These are phyloP conservation scores for Potorous gilbertii DNA, from an alignment of 2,797 vertebrate genomes.

Conservation along the genomic window DNA sequence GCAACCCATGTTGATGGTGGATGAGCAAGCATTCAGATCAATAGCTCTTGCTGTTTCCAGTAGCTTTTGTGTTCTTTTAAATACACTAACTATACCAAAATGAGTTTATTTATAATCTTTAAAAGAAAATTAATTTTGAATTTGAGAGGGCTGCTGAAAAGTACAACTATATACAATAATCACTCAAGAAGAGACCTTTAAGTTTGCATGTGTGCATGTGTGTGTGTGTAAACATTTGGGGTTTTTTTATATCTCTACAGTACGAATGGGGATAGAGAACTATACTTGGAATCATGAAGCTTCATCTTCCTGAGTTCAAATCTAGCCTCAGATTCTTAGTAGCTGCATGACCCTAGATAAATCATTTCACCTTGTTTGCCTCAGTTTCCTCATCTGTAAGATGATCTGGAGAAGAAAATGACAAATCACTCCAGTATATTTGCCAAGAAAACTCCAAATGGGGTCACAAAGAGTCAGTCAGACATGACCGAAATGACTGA, in stretches of 20 bases:
- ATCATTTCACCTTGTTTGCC: not conserved
- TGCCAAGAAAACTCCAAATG: not conserved
- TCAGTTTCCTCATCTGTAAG: not conserved
- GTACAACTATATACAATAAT: not conserved
- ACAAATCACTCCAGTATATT: not conserved
- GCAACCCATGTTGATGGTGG: not conserved
- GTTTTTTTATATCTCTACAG: not conserved
- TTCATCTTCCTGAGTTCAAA: no score
- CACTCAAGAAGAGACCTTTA: not conserved
- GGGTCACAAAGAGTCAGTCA: not conserved
- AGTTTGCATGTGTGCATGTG: not conserved
- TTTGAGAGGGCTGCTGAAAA: conserved; percentile 4
- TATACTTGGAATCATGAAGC: no score
- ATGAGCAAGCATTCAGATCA: conserved; percentile 32
- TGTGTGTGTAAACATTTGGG: not conserved
- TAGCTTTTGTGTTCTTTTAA: not conserved
- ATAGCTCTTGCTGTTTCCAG: not conserved
- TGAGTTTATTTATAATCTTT: conserved; percentile 30
- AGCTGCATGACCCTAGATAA: not conserved
- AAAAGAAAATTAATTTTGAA: conserved; percentile 23
- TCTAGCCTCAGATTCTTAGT: not conserved
- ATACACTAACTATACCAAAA: not conserved
- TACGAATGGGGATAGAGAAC: not conserved
- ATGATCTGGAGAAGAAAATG: not conserved
- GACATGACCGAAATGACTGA: not conserved